Evolutionary conservation across 2,888 invertebrate species (phyloP), one percentile per base, ranked within the genome.

Genomic region (Protophormia terraenovae): DNA sequence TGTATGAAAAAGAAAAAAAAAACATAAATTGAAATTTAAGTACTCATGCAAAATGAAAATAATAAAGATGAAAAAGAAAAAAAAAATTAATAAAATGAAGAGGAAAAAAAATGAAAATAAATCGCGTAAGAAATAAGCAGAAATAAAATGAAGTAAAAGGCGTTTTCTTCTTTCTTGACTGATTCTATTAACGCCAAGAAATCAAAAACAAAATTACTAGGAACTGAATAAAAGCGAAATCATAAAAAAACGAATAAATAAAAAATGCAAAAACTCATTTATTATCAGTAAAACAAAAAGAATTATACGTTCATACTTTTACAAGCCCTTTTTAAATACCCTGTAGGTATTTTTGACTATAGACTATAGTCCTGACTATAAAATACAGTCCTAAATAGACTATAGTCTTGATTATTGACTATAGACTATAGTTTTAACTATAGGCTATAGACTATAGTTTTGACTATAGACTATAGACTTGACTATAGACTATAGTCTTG

Each of bases 11-110:
- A 8, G 35, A 35, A 35, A 8, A 8, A 35, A 58, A 19, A 45
- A 60, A 75, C 75, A 75, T 81, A 75, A 81, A 81, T 81, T 81
- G 81, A 75, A 81, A 81, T 81, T 75, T 81, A 81, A 81, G 81
- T 67, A 75, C 75, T 75, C 67, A 29, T 60, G 67, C 73, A 47
- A 50, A 75, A 77, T 82, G 22, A 47, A 53, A 60, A 47, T 38
- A 38, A 22, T 41, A 50, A 71, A 55, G 32, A 7, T n/a, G 24
- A 67, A 35, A 41, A 14, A 41, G 41, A 22, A 45, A 35, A 45
- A 55, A 66, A 16, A 12, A 58, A 2, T 0, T 60, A 77, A 77
- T 50, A 67, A 50, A 81, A 58, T 67, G 38, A 79, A 27, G 27
- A 22, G 22, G 47, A 14, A 22, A 24, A 16, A 7, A 50, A 47